These are phyloP conservation scores for Polypterus senegalus DNA, from an alignment of 2,113 vertebrate genomes.

Conservation along the genomic window DNA sequence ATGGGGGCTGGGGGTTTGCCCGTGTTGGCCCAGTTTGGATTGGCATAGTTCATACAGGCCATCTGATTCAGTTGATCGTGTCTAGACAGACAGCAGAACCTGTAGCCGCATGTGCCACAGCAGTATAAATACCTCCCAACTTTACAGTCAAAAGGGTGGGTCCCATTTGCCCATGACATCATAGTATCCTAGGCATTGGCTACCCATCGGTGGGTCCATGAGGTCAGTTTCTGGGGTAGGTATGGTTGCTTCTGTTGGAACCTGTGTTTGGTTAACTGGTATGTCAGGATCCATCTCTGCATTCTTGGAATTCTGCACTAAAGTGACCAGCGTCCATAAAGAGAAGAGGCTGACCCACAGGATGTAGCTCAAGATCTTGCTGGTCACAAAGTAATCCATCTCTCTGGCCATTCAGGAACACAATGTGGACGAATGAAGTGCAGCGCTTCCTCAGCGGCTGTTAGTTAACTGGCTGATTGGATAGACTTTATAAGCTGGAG, in stretches of 20 bases:
- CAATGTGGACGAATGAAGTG: neutral
- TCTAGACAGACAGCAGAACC: conserved; percentile 92
- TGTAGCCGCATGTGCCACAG: conserved; percentile 92
- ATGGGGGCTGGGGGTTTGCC: conserved; percentile 53
- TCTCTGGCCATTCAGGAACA: neutral
- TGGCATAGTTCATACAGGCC: conserved; percentile 81
- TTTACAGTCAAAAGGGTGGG: conserved; percentile 90
- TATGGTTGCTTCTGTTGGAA: conserved; percentile 41
- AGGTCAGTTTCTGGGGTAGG: conserved; percentile 44
- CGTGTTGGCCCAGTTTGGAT: conserved; percentile 78
- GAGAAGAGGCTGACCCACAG: neutral
- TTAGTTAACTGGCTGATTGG: too few relatives aligned
- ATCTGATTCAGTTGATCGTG: conserved; percentile 77
- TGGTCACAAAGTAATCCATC: neutral
- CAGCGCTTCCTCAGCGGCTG: too few relatives aligned
- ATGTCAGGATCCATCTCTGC: conserved; percentile 29
- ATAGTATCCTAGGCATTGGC: conserved; percentile 85
- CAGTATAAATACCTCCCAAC: conserved; percentile 84
- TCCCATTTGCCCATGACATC: conserved; percentile 98
- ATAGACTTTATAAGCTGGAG: too few relatives aligned
- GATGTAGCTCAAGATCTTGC: neutral
- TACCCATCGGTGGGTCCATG: conserved; percentile 29
- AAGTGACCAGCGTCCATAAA: conserved; percentile 14
- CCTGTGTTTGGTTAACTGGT: conserved; percentile 37
- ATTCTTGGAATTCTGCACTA: conserved; percentile 26